Conservation (phyloP, 2,888 invertebrate species). For the Habrosyne pyritoides region DNA sequence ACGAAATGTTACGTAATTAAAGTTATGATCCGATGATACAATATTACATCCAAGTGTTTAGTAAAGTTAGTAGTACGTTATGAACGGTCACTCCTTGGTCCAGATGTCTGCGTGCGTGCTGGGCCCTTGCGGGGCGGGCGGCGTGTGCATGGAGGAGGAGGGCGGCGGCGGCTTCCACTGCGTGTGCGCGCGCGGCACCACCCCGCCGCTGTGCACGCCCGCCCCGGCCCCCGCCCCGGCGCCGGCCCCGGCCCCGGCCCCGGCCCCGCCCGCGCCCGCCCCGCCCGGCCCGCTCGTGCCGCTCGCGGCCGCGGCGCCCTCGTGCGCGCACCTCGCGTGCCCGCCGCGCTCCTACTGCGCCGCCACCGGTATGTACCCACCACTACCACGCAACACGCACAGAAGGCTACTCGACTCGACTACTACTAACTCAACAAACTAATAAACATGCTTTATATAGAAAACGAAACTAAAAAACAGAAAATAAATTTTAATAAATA, state of each 20-base stretch:
- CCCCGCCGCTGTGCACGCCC: constrained; percentile 67
- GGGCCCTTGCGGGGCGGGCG: constrained; percentile 90
- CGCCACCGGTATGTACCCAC: constrained; percentile 24
- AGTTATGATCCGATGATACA: too few relatives aligned
- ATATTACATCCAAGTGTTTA: too few relatives aligned
- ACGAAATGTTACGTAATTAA: too few relatives aligned
- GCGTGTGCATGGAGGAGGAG: constrained; percentile 86
- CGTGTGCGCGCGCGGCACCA: constrained; percentile 86
- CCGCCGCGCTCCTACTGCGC: constrained; percentile 86
- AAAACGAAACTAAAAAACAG: too few relatives aligned
- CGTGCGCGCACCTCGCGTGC: constrained; percentile 75
- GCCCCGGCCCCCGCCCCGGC: constrained; percentile 67
- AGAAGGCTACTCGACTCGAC: too few relatives aligned
- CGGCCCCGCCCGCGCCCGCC: constrained; percentile 72
- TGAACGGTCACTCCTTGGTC: neutral
- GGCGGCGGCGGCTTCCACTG: constrained; percentile 83
- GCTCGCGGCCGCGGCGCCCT: constrained; percentile 60
- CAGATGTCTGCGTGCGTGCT: constrained; percentile 86
- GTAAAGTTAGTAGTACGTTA: too few relatives aligned
- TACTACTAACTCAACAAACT: too few relatives aligned
- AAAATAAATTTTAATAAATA: too few relatives aligned
- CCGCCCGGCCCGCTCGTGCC: constrained; percentile 67
- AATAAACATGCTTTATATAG: too few relatives aligned
- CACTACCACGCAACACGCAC: too few relatives aligned
- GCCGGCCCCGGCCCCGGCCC: constrained; percentile 61